Conservation (phyloP, 2,888 invertebrate genomes). For the Amblyjoppa fuscipennis region DNA sequence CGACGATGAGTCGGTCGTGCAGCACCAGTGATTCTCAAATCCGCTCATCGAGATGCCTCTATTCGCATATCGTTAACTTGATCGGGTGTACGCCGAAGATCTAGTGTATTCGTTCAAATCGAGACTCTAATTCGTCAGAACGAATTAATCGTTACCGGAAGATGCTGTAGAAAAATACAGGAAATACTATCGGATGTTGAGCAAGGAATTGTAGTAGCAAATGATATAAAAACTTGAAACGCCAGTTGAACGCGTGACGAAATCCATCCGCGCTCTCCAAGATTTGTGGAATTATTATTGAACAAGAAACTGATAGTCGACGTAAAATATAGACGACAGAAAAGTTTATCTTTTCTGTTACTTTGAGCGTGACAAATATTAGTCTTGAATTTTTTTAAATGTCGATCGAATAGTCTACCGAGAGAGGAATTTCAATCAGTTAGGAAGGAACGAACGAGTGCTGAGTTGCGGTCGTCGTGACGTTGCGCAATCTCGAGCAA, state of each 20-base stretch:
- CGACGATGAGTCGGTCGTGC: constrained; percentile 51
- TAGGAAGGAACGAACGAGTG: constrained; percentile 34
- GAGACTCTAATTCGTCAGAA: background rate
- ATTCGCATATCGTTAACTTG: background rate
- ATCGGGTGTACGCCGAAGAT: background rate
- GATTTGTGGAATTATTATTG: constrained; percentile 48
- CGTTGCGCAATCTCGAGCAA: constrained; percentile 72
- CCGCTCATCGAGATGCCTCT: background rate
- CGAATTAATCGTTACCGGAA: background rate
- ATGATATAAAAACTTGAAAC: background rate
- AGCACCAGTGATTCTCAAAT: constrained; percentile 63
- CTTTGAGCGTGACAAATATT: background rate
- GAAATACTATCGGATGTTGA: background rate
- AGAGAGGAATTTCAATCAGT: constrained; percentile 45
- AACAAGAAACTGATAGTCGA: constrained; percentile 32
- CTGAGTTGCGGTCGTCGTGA: constrained; percentile 58
- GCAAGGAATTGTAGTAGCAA: background rate
- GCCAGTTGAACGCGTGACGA: constrained; percentile 37
- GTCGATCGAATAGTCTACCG: constrained; percentile 10
- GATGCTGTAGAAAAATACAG: background rate
- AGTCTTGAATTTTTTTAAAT: constrained; percentile 26
- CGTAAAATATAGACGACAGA: constrained; percentile 3
- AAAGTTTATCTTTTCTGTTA: background rate
- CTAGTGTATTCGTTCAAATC: background rate
- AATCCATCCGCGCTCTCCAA: constrained; percentile 43